Evolutionary conservation across 2,888 invertebrate genomes (phyloP), one percentile per base, ranked within the genome.

Genomic region (Hololepta plana): DNA sequence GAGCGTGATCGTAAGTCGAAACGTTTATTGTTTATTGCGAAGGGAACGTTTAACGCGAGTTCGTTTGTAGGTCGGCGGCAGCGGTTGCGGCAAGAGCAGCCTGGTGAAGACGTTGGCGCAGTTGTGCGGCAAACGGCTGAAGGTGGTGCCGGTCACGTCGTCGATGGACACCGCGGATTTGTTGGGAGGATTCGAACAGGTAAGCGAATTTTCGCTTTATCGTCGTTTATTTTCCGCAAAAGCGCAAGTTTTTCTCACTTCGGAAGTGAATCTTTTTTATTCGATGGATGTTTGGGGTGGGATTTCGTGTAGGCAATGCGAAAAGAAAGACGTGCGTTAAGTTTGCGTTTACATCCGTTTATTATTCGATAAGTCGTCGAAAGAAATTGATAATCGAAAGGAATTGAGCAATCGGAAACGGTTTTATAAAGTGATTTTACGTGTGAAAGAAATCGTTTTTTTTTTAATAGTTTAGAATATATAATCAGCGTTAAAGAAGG

Each of bases 151-250:
- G 7, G 76, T 93, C 26, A 90, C 85, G 41, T 79, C 87, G 15
- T 77, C 85, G 16, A 91, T 88, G 75, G 95, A 95, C 46, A 87
- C 91, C 0, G 82, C 81, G 1, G 93, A 95, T 49, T 70, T 95
- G 26, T 62, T 95, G 2, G 99, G 99, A 26, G 90, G 93, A 34
- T 99, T 95, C 55, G 98, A 99, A 62, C 98, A 99, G 73, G 73
- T 75, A 42, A 58, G 63, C 49, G 28, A 28, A 35, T 33, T 31
- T 15, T 36, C 30, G 15, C 23, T 28, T 9, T 21, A 21, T 21
- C 14, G 10, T 10, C 10, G 12, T 4, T 24, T 24, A 23, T 23
- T 23, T 23, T 9, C 12, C 10, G 23, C 4, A 20, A 4, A 10
- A 20, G n/a, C n/a, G n/a, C 11, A 11, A 10, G 13, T 7, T 9